Conservation (phyloP, 1,140 invertebrate species). For the Leptoteleia sp. region DNA sequence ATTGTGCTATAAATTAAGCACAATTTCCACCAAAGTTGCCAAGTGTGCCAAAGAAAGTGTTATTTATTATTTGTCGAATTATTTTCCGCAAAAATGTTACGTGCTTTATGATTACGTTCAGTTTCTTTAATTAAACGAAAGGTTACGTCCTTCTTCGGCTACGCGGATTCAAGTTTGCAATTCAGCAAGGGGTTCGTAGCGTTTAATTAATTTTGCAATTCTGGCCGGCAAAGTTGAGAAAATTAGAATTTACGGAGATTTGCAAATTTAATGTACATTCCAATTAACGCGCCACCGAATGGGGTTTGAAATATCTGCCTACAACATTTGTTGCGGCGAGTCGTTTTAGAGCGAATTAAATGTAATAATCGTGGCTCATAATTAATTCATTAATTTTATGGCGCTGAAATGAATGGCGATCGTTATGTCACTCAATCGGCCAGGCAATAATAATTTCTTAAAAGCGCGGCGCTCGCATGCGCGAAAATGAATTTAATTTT, state of each 20-base stretch:
- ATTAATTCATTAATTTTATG: no score
- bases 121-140: constrained; percentile 40
- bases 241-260: not conserved
- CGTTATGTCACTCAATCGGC: constrained; percentile 15
- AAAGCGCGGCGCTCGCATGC: constrained; percentile 16
- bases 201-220: constrained; percentile 27
- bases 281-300: not conserved
- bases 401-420: not conserved
- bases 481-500: constrained; percentile 24
- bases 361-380: no score
- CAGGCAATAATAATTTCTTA: constrained; percentile 14
- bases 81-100: constrained; percentile 34
- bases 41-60: constrained; percentile 48
- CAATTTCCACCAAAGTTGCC: constrained; percentile 10
- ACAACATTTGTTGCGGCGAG: no score
- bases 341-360: no score
- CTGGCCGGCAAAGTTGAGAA: not conserved
- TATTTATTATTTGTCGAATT: constrained; percentile 37
- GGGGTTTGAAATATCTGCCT: no score
- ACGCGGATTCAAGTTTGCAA: not conserved
- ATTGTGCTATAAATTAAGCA: constrained; percentile 11
- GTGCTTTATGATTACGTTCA: constrained; percentile 38
- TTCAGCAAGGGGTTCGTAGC: not conserved
- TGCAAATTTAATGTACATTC: not conserved
- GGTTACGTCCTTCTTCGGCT: constrained; percentile 20